phyloP scores from a whole-genome alignment of 1,140 invertebrate genomes.

The Drosophila funebris region DNA sequence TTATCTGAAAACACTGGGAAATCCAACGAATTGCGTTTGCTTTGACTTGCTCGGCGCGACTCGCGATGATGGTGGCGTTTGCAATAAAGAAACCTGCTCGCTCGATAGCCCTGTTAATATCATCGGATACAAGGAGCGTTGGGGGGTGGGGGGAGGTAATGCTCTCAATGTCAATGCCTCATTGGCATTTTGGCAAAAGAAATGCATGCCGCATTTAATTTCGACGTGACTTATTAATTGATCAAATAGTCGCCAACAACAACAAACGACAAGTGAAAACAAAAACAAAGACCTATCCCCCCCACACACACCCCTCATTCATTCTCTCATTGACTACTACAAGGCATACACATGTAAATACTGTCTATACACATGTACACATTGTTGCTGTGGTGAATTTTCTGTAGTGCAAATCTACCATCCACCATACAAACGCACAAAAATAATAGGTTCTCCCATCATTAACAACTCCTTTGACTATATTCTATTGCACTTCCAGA shows the following conservation, averaged over 20 bases:
- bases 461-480: no score
- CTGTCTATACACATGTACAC: background rate
- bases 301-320: background rate
- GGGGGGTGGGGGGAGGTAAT: conserved; percentile 1
- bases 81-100: conserved; percentile 65
- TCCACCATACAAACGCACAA: no score
- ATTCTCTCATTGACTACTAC: conserved; percentile 1
- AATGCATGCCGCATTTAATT: conserved; percentile 52
- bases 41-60: conserved; percentile 67
- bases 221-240: conserved; percentile 70
- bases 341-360: background rate
- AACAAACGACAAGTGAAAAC: conserved; percentile 26
- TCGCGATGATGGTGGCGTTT: conserved; percentile 62
- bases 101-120: conserved; percentile 32
- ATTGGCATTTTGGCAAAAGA: conserved; percentile 79
- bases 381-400: background rate
- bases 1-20: conserved; percentile 30
- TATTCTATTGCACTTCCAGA: no score
- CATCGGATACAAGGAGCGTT: background rate
- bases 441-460: no score
- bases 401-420: background rate
- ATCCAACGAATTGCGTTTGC: conserved; percentile 67
- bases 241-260: conserved; percentile 40
- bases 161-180: conserved; percentile 78
- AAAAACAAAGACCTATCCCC: conserved; percentile 3